Evolutionary conservation across 2,113 vertebrate species (phyloP).

Genomic region (Crotalus tigris): DNA sequence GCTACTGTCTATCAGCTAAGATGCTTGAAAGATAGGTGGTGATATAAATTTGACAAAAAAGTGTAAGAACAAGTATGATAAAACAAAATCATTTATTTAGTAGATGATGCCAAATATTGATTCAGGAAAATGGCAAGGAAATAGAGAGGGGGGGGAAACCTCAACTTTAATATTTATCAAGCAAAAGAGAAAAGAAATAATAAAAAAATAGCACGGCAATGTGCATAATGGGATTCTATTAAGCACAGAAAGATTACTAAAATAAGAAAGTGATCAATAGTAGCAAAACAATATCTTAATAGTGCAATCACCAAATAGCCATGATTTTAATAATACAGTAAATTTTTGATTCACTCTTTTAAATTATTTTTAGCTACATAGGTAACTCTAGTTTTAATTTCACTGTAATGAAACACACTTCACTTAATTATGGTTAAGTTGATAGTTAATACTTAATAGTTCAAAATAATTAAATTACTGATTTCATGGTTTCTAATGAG

Average conservation of each 20-base stretch:
- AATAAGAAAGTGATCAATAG: background rate
- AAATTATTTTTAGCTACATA: background rate
- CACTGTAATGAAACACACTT: background rate
- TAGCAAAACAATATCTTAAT: background rate
- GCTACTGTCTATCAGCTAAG: background rate
- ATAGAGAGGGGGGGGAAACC: background rate
- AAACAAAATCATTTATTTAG: background rate
- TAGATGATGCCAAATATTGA: background rate
- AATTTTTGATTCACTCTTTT: background rate
- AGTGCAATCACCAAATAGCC: background rate
- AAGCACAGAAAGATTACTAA: background rate
- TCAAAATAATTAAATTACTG: background rate
- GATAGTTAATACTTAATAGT: background rate
- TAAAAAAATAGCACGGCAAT: background rate
- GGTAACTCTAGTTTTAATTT: background rate
- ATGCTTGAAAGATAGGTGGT: background rate
- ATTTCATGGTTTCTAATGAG: background rate
- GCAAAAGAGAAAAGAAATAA: background rate
- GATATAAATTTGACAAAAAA: background rate
- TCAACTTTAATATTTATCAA: background rate
- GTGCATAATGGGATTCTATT: background rate
- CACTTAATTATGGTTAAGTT: background rate
- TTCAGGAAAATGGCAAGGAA: background rate
- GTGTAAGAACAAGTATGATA: background rate
- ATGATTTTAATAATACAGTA: background rate